Base-by-base conservation (phyloP, 2,888 invertebrate species). In the Tetranychus truncatus region DNA sequence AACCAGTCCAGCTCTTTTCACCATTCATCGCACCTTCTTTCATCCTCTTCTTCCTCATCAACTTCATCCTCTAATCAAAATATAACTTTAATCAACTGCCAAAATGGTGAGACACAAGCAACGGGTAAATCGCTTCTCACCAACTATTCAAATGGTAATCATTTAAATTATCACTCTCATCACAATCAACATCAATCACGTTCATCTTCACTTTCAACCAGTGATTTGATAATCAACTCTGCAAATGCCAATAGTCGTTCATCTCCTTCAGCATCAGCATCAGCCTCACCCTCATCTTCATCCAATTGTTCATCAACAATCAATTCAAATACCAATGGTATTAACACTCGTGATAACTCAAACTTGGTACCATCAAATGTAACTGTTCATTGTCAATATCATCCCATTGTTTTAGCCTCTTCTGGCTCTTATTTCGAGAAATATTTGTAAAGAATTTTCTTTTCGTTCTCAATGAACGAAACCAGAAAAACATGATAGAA, bases 321-420 rank as follows among this genome's bases (percentile, higher is more conserved):
- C 15, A 55, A 55, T 15, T 15, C 8, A 11, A 46, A 46, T 55
- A 55, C 9, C 55, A 6, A 3, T 55, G 34, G 34, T 34, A 34
- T 34, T 34, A 34, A 34, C 34, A 55, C 1, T 55, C 55, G 55
- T 55, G 55, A 55, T 55, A 55, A 55, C 15, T 55, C 15, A 55
- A 55, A 15, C 9, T 55, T 15, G 15, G 55, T 15, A 55, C 15
- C 55, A 55, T 55, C 55, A 55, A 55, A 55, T 55, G 55, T 55
- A 55, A 55, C 55, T 55, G 55, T 55, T 55, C 55, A 55, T 55
- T 55, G 55, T 55, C 55, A 55, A 55, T 55, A 55, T 55, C 55
- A 55, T 55, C 55, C 55, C 11, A 55, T 55, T 55, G 55, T 55
- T 55, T 55, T 55, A 55, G 55, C 55, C 55, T 55, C 55, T 55